Percentiles rank a stretch among this genome's conserved stretches.
Conservation (phyloP, 2,888 invertebrate species). For the Belgica antarctica region DNA sequence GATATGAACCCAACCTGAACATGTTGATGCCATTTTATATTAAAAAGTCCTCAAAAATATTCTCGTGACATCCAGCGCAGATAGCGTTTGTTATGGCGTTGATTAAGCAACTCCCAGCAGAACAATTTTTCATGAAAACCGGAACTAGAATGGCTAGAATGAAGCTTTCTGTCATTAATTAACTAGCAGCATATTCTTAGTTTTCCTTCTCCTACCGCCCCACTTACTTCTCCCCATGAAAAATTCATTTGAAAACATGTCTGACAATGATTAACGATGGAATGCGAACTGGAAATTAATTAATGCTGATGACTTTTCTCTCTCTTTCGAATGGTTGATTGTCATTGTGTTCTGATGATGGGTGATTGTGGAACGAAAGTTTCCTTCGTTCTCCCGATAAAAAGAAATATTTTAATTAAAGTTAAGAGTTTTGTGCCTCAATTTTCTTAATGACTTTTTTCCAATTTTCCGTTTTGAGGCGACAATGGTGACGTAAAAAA, state of each 20-base stretch:
- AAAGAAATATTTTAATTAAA: constrained; percentile 27
- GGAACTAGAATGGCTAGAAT: not conserved
- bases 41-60: too few species aligned
- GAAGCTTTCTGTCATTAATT: constrained; percentile 7
- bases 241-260: not conserved
- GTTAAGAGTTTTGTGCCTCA: constrained; percentile 24
- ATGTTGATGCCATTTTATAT: too few species aligned
- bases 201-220: too few species aligned
- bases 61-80: too few species aligned
- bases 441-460: constrained; percentile 39
- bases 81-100: too few species aligned
- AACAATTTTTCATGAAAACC: too few species aligned
- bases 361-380: not conserved
- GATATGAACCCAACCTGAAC: too few species aligned
- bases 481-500: constrained; percentile 21
- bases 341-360: not conserved
- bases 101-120: too few species aligned
- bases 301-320: constrained; percentile 33
- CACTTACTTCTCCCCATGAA: not conserved
- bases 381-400: not conserved
- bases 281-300: constrained; percentile 38
- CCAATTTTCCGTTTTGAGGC: not conserved
- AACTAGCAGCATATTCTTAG: not conserved
- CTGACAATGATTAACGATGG: constrained; percentile 43
- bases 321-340: not conserved